Evolutionary conservation across 2,888 invertebrate species (phyloP).

Genomic region (Cynaeus angustus): DNA sequence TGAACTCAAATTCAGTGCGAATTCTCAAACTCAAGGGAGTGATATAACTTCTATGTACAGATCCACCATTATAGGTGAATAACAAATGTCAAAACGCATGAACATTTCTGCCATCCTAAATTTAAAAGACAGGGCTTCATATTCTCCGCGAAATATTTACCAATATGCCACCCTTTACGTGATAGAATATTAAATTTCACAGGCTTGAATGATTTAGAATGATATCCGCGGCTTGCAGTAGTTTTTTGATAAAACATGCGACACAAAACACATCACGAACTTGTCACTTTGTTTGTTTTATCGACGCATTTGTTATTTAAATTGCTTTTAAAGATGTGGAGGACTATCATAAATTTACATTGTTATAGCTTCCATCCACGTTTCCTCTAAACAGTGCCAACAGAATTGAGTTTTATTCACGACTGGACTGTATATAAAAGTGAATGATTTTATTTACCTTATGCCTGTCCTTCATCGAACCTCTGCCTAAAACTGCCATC

Average conservation of each 20-base stretch:
- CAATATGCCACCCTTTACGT: conserved; percentile 28
- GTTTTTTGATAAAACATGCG: conserved; percentile 26
- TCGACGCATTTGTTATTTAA: conserved; percentile 46
- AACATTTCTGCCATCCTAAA: conserved; percentile 8
- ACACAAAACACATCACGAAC: conserved; percentile 36
- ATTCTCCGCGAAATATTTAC: conserved; percentile 34
- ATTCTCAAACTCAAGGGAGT: conserved; percentile 39
- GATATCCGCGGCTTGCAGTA: conserved; percentile 22
- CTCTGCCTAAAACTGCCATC: conserved; percentile 94
- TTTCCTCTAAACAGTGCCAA: conserved; percentile 15
- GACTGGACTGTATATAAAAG: background rate
- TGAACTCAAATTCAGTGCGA: conserved; percentile 43
- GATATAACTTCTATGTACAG: conserved; percentile 38
- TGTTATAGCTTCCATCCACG: conserved; percentile 32
- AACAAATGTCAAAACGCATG: conserved; percentile 36
- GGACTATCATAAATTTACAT: conserved; percentile 37
- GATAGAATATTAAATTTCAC: conserved; percentile 48
- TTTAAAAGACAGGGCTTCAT: conserved; percentile 29
- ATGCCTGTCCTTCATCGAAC: conserved; percentile 94
- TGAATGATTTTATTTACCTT: conserved; percentile 72
- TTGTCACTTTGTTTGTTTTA: conserved; percentile 47
- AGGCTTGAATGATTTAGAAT: conserved; percentile 25
- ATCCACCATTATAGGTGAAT: conserved; percentile 33
- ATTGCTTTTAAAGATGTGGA: conserved; percentile 42
- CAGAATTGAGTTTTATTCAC: conserved; percentile 11